Evolutionary conservation across 1,140 invertebrate species (phyloP).

Genomic region (Antheraea mylitta): DNA sequence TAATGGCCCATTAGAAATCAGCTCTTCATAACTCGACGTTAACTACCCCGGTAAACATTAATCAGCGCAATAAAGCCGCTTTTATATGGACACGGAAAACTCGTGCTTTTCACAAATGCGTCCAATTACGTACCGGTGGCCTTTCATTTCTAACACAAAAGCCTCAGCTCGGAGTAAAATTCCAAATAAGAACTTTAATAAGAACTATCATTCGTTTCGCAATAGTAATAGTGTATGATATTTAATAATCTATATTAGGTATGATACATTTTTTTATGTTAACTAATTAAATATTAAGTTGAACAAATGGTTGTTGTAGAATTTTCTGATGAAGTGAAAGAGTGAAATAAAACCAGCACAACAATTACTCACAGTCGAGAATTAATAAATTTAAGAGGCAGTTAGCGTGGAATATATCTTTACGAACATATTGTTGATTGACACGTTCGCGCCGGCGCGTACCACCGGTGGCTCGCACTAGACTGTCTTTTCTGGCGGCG

Average conservation of each 20-base stretch:
- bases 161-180: slow-evolving; percentile 43
- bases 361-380: too few relatives aligned
- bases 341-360: too few relatives aligned
- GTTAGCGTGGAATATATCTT: too few relatives aligned
- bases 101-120: slow-evolving; percentile 63
- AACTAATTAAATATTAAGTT: too few relatives aligned
- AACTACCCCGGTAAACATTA: slow-evolving; percentile 48
- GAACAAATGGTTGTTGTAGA: too few relatives aligned
- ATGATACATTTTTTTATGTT: too few relatives aligned
- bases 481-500: too few relatives aligned
- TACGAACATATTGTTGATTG: too few relatives aligned
- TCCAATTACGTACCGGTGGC: slow-evolving; percentile 51
- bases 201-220: slow-evolving; percentile 55
- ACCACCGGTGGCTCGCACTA: too few relatives aligned
- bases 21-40: slow-evolving; percentile 16
- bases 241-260: slow-evolving; percentile 10
- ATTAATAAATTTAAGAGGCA: too few relatives aligned
- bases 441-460: too few relatives aligned
- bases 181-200: slow-evolving; percentile 64
- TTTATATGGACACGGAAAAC: slow-evolving; percentile 39
- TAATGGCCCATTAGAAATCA: slow-evolving; percentile 16
- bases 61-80: slow-evolving; percentile 44
- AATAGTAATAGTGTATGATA: slow-evolving; percentile 59
- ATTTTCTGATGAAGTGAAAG: too few relatives aligned
- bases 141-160: slow-evolving; percentile 60